Evolutionary conservation across 1,140 invertebrate species (phyloP), one percentile per base, ranked within the genome.

Genomic region (Formica selysi): DNA sequence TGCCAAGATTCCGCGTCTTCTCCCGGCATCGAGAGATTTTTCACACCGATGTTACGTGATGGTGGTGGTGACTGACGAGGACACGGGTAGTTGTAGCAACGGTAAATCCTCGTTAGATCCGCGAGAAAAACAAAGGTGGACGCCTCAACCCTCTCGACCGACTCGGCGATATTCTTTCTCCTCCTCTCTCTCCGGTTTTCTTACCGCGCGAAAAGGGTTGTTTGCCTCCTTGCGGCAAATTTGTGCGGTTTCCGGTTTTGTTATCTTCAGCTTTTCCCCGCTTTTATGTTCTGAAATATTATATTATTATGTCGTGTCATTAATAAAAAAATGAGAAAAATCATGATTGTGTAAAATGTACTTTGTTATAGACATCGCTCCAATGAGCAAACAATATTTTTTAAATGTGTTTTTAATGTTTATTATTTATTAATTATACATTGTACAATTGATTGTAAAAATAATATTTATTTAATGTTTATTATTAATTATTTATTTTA

Each of bases 51-150:
- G 57, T 29, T 41, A 36, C 32, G 62, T 8, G 36, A 26, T 51
- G 59, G 26, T 64, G 13, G 79, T 76, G n/a, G 41, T 57, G 64
- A 73, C 73, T 22, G 85, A 57, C 41, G 85, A 13, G 48, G 22
- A 76, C 70, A 61, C 41, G 29, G 22, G 74, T 57, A 81, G 44
- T 86, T 81, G 70, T 78, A 76, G 67, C 51, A 64, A 74, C 83
- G 89, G 86, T 92, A 94, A 94, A 94, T 93, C 92, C 92, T 92
- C 87, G 92, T 93, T 93, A 92, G 90, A 93, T 93, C 89, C 91
- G 76, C 41, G 87, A 89, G 88, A 90, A 92, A 92, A 93, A 92
- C 88, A 94, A 91, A 93, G 91, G 65, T 74, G 79, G 80, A 36
- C 41, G 74, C 59, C 61, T 29, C 26, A 85, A 67, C 64, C 32